Evolutionary conservation across 2,888 invertebrate genomes (phyloP), one percentile per base, ranked within the genome.

Genomic region (Acholoe squamosa): DNA sequence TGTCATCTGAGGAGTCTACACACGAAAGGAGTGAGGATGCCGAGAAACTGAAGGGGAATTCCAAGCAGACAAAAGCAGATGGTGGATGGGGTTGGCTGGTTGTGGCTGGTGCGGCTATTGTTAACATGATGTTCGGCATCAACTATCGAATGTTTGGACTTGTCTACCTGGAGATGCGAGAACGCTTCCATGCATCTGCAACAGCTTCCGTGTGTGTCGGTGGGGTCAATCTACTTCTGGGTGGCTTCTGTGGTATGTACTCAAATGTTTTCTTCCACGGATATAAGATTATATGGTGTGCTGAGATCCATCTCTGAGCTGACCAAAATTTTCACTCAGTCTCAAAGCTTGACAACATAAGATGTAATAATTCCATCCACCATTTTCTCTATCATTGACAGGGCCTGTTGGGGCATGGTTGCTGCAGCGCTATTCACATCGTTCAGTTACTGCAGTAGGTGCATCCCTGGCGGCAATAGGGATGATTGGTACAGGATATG

Each of bases 31-130:
- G 14, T 19, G 25, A 7, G 5, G 76, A 28, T 5, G 25, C 25
- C 31, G 76, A 25, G 10, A 61, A 5, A 12, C 10, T 14, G 16
- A 19, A 61, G 31, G 25, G 5, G 76, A 3, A 3, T 10, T 16
- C 76, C 16, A 76, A 34, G 80, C 80, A n/a, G 80, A 34, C 3
- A 5, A 61, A n/a, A 10, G 28, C 54, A 0, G 89, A 89, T 0
- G 89, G 89, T n/a, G 89, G 89, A 14, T 89, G 89, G 89, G 89
- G 89, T n/a, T 89, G 89, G 89, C 31, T 89, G 67, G 89, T 89
- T n/a, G 89, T 89, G 89, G 28, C 61, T 0, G 89, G 89, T 10
- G 89, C 89, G n/a, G 67, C 43, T 67, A 67, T 89, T 7, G 33
- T 61, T 14, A 89, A 67, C 67, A 71, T 89, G 89, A 61, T 89